Conservation (phyloP, 2,888 invertebrate genomes). For the Allacma fusca region DNA sequence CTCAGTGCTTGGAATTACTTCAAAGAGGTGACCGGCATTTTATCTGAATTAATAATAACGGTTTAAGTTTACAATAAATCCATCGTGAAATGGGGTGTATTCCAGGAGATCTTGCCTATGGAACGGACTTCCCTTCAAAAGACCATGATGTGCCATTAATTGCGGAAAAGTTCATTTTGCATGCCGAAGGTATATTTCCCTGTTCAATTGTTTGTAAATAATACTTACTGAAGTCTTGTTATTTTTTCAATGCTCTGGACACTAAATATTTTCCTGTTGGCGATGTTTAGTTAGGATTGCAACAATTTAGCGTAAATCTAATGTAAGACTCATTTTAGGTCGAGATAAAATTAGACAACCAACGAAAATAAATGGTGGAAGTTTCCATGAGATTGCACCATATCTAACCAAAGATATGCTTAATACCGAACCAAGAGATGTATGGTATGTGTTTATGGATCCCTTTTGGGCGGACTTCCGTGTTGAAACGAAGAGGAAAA, state of each 20-base stretch:
- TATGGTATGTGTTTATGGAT: slow-evolving; percentile 87
- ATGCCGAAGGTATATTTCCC: slow-evolving; percentile 64
- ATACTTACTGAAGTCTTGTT: no score
- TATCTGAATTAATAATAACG: background rate
- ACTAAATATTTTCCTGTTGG: no score
- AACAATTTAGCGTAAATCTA: no score
- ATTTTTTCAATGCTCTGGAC: no score
- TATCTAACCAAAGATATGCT: slow-evolving; percentile 66
- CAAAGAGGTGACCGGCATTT: slow-evolving; percentile 68
- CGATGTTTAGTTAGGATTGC: no score
- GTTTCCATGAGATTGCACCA: slow-evolving; percentile 52
- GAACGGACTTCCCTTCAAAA: slow-evolving; percentile 74
- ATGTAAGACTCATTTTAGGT: slow-evolving; percentile 24
- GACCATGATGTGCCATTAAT: slow-evolving; percentile 77
- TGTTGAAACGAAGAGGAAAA: slow-evolving; percentile 68
- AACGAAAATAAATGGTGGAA: slow-evolving; percentile 43
- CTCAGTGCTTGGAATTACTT: slow-evolving; percentile 79
- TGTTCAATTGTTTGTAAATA: no score
- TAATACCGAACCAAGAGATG: slow-evolving; percentile 85
- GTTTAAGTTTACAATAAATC: no score
- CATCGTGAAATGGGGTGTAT: no score
- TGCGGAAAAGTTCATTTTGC: slow-evolving; percentile 82
- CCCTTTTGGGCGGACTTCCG: slow-evolving; percentile 94
- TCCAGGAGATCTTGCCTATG: slow-evolving; percentile 73
- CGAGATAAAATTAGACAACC: slow-evolving; percentile 45